These are phyloP conservation scores for Hoplodrina ambigua DNA, from an alignment of 2,888 invertebrate genomes.

Conservation along the genomic window DNA sequence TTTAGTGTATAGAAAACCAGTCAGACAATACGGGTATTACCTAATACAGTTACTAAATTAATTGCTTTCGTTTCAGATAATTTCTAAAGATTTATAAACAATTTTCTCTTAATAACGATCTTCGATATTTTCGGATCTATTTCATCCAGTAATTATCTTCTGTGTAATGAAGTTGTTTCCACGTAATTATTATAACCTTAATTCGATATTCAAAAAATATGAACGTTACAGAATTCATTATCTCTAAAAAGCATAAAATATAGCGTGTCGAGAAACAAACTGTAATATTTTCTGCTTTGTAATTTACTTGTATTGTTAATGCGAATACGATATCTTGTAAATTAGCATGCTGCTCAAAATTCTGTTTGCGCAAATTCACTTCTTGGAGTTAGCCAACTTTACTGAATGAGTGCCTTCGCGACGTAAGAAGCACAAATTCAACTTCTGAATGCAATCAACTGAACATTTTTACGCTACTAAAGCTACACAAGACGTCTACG, in stretches of 20 bases:
- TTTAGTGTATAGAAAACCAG: neutral
- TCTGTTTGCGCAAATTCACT: conserved; percentile 70
- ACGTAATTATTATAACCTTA: conserved; percentile 15
- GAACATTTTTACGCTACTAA: conserved; percentile 60
- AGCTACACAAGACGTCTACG: conserved; percentile 32
- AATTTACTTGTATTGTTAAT: conserved; percentile 62
- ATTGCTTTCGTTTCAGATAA: neutral
- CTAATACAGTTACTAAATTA: neutral
- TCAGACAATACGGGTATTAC: neutral
- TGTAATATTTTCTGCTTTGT: conserved; percentile 51
- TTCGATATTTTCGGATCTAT: conserved; percentile 16
- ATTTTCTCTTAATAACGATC: conserved; percentile 8
- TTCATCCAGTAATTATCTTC: conserved; percentile 33
- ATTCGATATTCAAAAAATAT: conserved; percentile 30
- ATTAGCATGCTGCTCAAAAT: conserved; percentile 71
- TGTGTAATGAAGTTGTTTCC: conserved; percentile 14
- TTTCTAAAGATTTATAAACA: conserved; percentile 10
- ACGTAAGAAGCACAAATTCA: conserved; percentile 68
- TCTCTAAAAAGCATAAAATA: neutral
- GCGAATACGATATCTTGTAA: conserved; percentile 63
- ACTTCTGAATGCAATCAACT: conserved; percentile 73
- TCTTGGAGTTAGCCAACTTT: conserved; percentile 60
- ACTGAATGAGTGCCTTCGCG: conserved; percentile 61
- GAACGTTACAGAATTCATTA: neutral
- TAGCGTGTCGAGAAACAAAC: conserved; percentile 29